Base-by-base conservation (phyloP, 2,888 invertebrate species). In the Tortrix viridana region DNA sequence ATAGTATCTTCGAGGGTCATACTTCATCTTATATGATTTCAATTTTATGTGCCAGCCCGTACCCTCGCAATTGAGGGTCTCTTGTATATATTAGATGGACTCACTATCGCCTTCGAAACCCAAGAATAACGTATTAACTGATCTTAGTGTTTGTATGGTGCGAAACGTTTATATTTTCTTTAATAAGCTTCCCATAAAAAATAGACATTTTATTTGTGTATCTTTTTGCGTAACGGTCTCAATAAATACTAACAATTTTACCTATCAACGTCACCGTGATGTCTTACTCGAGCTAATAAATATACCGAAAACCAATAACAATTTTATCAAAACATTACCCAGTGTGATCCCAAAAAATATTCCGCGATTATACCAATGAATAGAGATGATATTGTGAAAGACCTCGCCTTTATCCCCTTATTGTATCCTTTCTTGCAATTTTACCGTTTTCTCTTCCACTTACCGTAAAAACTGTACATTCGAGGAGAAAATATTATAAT, bases 331-430 rank as follows among this genome's bases (percentile, higher is more conserved):
- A 43, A 63, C 43, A 55, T 59, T 59, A 44, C 49, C 23, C 48
- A 7, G 9, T 49, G 43, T 32, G 60, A 49, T 54, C 53, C 43
- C 60, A 37, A 69, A 72, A 71, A 70, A 65, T 72, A 71, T 70
- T 74, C 70, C 67, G 65, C 71, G 74, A 78, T 76, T 75, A 75
- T 65, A 72, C 74, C 79, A 80, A 82, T 81, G 79, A 83, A 82
- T 82, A 79, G 77, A 81, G 75, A 84, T 76, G 76, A 79, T 60
- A 60, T 77, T 81, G 75, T 77, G 77, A 84, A 79, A 73, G 76
- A 78, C 77, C 72, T 67, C 72, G 74, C 71, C 78, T 75, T 80
- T 81, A 77, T 74, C 71, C 71, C 70, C 71, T 79, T 79, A 77
- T 81, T 81, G 74, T 80, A 79, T 80, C 74, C 75, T 73, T 75